Evolutionary conservation across 1,140 invertebrate genomes (phyloP), one percentile per base, ranked within the genome.

Genomic region (Zaprionus capensis): DNA sequence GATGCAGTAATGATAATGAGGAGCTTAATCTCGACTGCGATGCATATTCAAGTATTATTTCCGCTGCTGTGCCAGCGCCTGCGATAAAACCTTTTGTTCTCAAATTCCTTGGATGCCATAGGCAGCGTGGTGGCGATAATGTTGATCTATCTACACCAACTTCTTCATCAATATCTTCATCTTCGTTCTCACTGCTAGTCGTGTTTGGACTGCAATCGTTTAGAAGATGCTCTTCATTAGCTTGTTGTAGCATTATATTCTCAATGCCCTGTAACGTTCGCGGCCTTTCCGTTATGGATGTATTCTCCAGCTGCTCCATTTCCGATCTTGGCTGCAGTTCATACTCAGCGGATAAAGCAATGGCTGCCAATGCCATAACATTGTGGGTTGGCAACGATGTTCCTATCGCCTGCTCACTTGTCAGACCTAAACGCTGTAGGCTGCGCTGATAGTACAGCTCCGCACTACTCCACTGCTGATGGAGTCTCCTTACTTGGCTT

Each of bases 41-140:
- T 1, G 82, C 81, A 41, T 82, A 92, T 55, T 92, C 91, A 20
- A 92, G 59, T 15, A 92, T 80, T 6, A 92, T 87, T 58, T 92
- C 91, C 28, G 83, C 86, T 6, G 91, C 82, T n/a, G 82, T 86
- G 14, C 66, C 76, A 28, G 77, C 69, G 11, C 46, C 36, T 4
- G 31, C 34, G 11, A 36, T 15, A 7, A 22, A 49, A 38, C 12
- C 31, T 17, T 34, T 26, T 26, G 17, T 20, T 56, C 14, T 31
- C 9, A 9, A 44, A 41, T 66, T 65, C 28, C 70, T 78, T 15
- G 75, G 69, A 75, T 92, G 91, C 91, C 91, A 92, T 49, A 92
- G 82, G 24, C 91, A 92, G 0, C 14, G 56, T 17, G 11, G 85
- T 75, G n/a, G 69, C 58, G 11, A 22, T 22, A 51, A 22, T 14